Evolutionary conservation across 1,140 invertebrate species (phyloP).

Genomic region (Hycleus phaleratus): DNA sequence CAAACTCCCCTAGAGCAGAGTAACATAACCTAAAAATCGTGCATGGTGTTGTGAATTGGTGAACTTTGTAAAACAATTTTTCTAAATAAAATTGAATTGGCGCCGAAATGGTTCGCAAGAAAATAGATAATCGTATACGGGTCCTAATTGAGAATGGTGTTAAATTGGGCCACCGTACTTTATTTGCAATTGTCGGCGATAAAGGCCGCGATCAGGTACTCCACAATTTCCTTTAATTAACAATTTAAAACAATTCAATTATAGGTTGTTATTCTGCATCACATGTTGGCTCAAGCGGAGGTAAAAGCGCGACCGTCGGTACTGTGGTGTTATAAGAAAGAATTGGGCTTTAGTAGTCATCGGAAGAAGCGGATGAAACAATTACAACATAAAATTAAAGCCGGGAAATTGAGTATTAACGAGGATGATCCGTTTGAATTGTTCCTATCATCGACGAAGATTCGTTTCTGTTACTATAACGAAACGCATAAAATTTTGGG

Average conservation of each 20-base stretch:
- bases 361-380: constrained; percentile 88
- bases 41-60: neutral
- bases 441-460: constrained; percentile 93
- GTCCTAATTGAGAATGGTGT: constrained; percentile 97
- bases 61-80: neutral
- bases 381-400: constrained; percentile 78
- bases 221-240: neutral
- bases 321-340: constrained; percentile 98
- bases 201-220: constrained; percentile 90
- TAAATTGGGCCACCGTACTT: constrained; percentile 73
- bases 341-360: constrained; percentile 90
- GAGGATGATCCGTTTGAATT: constrained; percentile 97
- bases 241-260: constrained; percentile 19
- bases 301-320: constrained; percentile 88
- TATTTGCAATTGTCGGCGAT: constrained; percentile 94
- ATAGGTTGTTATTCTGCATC: constrained; percentile 90
- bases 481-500: constrained; percentile 98
- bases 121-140: constrained; percentile 94
- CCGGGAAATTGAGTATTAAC: constrained; percentile 83
- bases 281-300: constrained; percentile 91
- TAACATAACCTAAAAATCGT: no score
- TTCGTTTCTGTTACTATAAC: constrained; percentile 95
- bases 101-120: constrained; percentile 73
- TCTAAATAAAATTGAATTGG: neutral
- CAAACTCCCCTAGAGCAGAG: no score